A percentile compares a stretch with the other conserved stretches of the same genome.
phyloP scores from a whole-genome alignment of 2,888 invertebrate genomes.

The Orchestes rusci region DNA sequence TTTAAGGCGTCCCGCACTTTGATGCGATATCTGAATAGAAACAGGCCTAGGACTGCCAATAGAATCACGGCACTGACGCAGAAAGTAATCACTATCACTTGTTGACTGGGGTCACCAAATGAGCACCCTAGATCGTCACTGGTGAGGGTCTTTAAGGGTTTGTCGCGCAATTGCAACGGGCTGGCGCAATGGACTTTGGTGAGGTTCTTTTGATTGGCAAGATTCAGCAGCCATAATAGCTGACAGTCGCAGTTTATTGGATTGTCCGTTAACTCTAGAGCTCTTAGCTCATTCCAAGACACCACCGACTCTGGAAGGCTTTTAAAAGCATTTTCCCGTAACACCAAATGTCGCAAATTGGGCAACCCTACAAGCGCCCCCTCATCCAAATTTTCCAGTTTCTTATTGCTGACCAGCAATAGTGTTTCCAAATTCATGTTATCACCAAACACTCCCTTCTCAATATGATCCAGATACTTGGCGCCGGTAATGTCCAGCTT shows the following conservation, averaged over 20 bases:
- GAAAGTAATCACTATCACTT: conserved; percentile 70
- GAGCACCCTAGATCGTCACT: conserved; percentile 77
- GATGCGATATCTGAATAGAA: conserved; percentile 73
- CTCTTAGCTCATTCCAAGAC: conserved; percentile 68
- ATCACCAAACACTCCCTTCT: conserved; percentile 69
- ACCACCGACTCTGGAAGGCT: conserved; percentile 72
- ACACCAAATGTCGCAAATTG: conserved; percentile 65
- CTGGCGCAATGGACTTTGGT: conserved; percentile 63
- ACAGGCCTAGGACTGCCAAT: conserved; percentile 62
- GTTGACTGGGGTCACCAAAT: conserved; percentile 69
- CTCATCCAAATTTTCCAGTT: conserved; percentile 64
- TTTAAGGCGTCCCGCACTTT: conserved; percentile 76
- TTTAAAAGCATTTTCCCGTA: conserved; percentile 66
- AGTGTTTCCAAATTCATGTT: conserved; percentile 76
- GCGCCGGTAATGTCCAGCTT: conserved; percentile 74
- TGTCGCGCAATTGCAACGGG: conserved; percentile 65
- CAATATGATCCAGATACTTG: conserved; percentile 61
- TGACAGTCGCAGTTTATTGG: conserved; percentile 76
- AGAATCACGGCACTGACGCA: conserved; percentile 67
- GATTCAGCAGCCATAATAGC: conserved; percentile 69
- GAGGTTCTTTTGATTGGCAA: conserved; percentile 61
- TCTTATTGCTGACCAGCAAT: conserved; percentile 69
- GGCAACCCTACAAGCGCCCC: conserved; percentile 72
- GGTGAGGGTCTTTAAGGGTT: conserved; percentile 58
- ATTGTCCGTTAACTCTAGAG: conserved; percentile 74